Evolutionary conservation across 2,888 invertebrate genomes (phyloP).

Genomic region (Meiosimyza decipiens): DNA sequence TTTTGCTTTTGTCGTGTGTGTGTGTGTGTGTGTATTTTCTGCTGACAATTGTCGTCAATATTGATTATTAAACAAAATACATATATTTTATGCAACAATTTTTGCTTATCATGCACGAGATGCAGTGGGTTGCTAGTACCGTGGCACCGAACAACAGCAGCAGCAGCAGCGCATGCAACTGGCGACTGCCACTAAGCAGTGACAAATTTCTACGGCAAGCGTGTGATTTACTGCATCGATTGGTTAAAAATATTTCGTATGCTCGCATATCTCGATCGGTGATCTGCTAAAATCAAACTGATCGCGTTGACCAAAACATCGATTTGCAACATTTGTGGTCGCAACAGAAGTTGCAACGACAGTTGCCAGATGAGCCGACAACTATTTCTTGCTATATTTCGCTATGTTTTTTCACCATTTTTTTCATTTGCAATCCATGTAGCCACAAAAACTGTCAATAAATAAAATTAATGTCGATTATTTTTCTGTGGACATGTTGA

Average conservation of each 20-base stretch:
- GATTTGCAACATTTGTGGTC: no score
- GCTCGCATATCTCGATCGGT: no score
- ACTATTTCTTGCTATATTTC: no score
- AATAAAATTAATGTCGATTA: slow-evolving; percentile 48
- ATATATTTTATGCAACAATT: background rate
- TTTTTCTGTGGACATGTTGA: slow-evolving; percentile 52
- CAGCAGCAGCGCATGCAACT: slow-evolving; percentile 3
- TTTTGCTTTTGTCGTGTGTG: background rate
- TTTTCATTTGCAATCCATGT: background rate
- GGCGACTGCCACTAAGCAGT: no score
- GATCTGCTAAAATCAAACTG: no score
- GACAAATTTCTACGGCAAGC: slow-evolving; percentile 3
- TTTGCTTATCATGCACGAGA: background rate
- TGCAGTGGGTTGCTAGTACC: background rate
- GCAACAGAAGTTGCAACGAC: no score
- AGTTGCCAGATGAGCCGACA: no score
- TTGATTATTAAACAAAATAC: slow-evolving; percentile 3
- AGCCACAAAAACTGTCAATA: slow-evolving; percentile 24
- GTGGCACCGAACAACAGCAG: slow-evolving; percentile 17
- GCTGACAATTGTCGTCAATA: slow-evolving; percentile 15
- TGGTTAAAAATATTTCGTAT: background rate
- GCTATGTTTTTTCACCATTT: background rate
- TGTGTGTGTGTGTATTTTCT: background rate
- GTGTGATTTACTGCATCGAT: slow-evolving; percentile 6
- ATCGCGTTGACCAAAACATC: no score